Evolutionary conservation across 2,888 invertebrate species (phyloP).

Genomic region (Hedya salicella): DNA sequence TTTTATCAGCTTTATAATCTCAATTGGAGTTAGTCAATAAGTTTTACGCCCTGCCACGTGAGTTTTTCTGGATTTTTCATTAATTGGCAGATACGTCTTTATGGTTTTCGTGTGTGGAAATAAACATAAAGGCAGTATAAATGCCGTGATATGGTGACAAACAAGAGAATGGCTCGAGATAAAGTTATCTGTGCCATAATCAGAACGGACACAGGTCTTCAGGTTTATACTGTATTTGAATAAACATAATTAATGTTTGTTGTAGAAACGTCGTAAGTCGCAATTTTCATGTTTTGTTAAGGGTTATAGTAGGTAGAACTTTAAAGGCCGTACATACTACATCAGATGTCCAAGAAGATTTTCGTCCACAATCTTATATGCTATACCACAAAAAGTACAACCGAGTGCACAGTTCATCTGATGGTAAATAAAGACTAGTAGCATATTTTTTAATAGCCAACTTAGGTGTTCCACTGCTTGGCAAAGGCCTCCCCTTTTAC

Average conservation of each 20-base stretch:
- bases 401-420: too few species aligned
- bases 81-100: constrained; percentile 15
- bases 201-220: constrained; percentile 75
- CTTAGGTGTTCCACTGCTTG: too few species aligned
- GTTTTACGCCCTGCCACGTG: too few species aligned
- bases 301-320: neutral
- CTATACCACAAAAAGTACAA: too few species aligned
- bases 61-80: neutral
- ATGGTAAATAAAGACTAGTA: too few species aligned
- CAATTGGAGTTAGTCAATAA: neutral
- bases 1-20: neutral
- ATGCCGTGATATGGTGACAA: constrained; percentile 55
- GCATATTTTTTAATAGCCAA: too few species aligned
- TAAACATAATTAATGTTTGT: constrained; percentile 43
- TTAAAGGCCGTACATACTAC: too few species aligned
- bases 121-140: constrained; percentile 39
- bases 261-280: constrained; percentile 18
- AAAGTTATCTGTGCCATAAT: constrained; percentile 76
- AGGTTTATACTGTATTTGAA: constrained; percentile 52
- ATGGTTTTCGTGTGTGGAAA: neutral
- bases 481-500: too few species aligned
- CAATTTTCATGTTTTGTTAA: neutral
- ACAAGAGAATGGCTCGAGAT: constrained; percentile 70
- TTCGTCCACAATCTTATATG: too few species aligned
- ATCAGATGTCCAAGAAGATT: too few species aligned